A percentile compares a stretch with the other conserved stretches of the same genome.
phyloP scores from a whole-genome alignment of 2,888 invertebrate species.

The Aspidiotus rigidus region DNA sequence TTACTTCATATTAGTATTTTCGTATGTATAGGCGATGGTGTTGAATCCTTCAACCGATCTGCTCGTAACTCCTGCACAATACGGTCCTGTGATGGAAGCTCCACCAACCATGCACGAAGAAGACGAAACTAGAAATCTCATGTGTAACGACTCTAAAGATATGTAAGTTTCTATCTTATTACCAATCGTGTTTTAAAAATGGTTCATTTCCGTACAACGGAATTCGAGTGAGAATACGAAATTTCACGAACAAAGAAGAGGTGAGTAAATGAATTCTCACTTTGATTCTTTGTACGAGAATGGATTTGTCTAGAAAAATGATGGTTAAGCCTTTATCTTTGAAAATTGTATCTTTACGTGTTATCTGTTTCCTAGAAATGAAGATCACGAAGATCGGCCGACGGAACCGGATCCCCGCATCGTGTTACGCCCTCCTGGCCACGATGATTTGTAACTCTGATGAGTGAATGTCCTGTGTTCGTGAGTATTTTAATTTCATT shows the following conservation, averaged over 20 bases:
- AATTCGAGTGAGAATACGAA: too few relatives aligned
- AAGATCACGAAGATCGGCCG: conserved; percentile 63
- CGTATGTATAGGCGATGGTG: conserved; percentile 47
- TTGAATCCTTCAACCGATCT: conserved; percentile 68
- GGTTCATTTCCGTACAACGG: too few relatives aligned
- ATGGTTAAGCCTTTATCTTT: not conserved
- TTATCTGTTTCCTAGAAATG: conserved; percentile 47
- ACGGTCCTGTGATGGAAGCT: conserved; percentile 65
- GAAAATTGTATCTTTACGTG: not conserved
- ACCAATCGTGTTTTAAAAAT: too few relatives aligned
- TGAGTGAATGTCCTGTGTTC: not conserved
- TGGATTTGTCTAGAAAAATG: too few relatives aligned
- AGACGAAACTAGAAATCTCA: conserved; percentile 62
- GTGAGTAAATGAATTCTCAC: too few relatives aligned
- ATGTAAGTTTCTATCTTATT: conserved; percentile 47
- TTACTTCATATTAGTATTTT: not conserved
- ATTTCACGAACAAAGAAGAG: too few relatives aligned
- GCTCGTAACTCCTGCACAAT: conserved; percentile 61
- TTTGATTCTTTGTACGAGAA: too few relatives aligned
- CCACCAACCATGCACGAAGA: conserved; percentile 51
- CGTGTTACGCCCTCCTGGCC: conserved; percentile 55
- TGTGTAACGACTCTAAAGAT: conserved; percentile 61
- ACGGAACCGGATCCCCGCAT: conserved; percentile 61
- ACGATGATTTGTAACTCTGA: conserved; percentile 43
- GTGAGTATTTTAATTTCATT: not conserved